A percentile compares a stretch with the other conserved stretches of the same genome.
These are phyloP conservation scores for Chironomus riparius DNA, from an alignment of 2,888 invertebrate genomes.

Conservation along the genomic window DNA sequence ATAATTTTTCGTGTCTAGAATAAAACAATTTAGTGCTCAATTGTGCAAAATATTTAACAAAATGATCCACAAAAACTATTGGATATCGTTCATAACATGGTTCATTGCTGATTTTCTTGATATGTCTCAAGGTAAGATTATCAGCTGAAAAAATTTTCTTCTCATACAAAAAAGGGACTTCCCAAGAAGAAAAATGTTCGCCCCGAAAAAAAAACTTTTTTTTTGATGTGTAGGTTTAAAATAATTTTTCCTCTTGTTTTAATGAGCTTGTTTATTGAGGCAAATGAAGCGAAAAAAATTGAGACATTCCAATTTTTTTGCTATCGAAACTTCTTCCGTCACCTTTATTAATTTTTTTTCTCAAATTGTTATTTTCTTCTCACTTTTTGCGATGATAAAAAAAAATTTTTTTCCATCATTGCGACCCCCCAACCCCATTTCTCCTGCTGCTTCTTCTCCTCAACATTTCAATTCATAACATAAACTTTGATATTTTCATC, in stretches of 20 bases:
- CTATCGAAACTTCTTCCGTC: too few relatives aligned
- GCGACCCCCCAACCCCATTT: not conserved
- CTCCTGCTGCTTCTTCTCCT: not conserved
- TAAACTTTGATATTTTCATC: not conserved
- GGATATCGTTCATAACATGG: constrained; percentile 15
- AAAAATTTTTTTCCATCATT: not conserved
- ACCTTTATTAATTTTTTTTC: not conserved
- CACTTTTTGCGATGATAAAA: not conserved
- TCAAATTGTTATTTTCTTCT: not conserved
- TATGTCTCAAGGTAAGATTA: constrained; percentile 17
- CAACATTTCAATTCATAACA: not conserved
- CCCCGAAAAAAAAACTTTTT: constrained; percentile 4
- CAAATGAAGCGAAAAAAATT: not conserved
- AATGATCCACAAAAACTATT: constrained; percentile 18
- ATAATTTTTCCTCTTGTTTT: not conserved
- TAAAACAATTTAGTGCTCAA: constrained; percentile 17
- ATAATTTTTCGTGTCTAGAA: constrained; percentile 1
- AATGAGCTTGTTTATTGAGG: not conserved
- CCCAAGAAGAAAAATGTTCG: not conserved
- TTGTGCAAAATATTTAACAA: constrained; percentile 7
- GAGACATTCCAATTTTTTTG: not conserved
- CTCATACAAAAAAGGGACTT: not conserved
- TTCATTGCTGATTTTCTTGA: constrained; percentile 10
- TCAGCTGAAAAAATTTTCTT: not conserved
- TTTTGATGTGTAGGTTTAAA: not conserved